Conservation (phyloP, 1,140 invertebrate genomes). For the Drosophila lacteicornis region DNA sequence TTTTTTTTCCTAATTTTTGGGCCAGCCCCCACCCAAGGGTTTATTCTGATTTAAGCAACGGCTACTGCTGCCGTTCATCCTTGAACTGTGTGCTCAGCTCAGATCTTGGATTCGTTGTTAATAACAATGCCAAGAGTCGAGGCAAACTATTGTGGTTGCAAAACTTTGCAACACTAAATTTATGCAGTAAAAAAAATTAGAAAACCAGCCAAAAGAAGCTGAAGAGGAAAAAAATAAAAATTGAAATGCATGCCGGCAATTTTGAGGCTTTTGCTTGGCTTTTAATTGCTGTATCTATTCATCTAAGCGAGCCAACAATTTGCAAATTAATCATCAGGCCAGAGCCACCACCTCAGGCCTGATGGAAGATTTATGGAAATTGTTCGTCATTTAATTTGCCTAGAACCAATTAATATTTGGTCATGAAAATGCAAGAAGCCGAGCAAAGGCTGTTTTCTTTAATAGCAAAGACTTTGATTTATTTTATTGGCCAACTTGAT, state of each 20-base stretch:
- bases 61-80: conserved; percentile 59
- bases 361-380: conserved; percentile 39
- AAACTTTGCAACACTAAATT: conserved; percentile 65
- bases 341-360: conserved; percentile 17
- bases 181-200: conserved; percentile 60
- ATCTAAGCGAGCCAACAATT: conserved; percentile 42
- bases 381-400: conserved; percentile 19
- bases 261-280: conserved; percentile 37
- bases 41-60: conserved; percentile 44
- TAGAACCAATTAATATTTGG: conserved; percentile 61
- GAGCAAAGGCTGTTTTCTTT: conserved; percentile 1
- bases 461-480: conserved; percentile 41
- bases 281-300: conserved; percentile 50
- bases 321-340: conserved; percentile 52
- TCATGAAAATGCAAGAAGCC: conserved; percentile 40
- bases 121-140: conserved; percentile 67
- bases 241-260: conserved; percentile 52
- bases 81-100: conserved; percentile 63
- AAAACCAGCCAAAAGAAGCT: conserved; percentile 18
- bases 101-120: conserved; percentile 61
- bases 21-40: conserved; percentile 43
- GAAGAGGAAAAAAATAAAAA: conserved; percentile 33
- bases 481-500: conserved; percentile 20
- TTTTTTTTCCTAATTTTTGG: conserved; percentile 1
- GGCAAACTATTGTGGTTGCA: conserved; percentile 49